Percentiles rank a stretch among this genome's conserved stretches.
phyloP scores from a whole-genome alignment of 2,797 vertebrate species.

The Pseudochromis fuscus region DNA sequence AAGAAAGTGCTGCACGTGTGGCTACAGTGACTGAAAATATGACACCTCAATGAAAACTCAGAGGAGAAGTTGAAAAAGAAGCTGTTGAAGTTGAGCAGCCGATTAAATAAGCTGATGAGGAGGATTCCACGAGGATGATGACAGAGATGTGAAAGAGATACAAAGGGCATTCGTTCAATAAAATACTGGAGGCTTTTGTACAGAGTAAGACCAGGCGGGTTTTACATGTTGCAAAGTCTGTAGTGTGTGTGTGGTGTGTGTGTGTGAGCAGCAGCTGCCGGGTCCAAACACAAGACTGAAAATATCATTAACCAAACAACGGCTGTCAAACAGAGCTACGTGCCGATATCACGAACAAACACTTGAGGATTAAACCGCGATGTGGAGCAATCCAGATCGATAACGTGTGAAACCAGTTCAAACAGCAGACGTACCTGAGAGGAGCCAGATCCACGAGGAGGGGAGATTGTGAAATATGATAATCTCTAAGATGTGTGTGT shows the following conservation, averaged over 20 bases:
- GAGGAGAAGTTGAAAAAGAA: slow-evolving; percentile 15
- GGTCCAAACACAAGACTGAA: slow-evolving; percentile 50
- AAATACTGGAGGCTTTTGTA: slow-evolving; percentile 33
- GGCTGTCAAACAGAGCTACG: slow-evolving; percentile 52
- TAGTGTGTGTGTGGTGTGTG: neutral
- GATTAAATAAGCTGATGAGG: slow-evolving; percentile 43
- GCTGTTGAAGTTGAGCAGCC: neutral
- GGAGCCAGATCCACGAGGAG: slow-evolving; percentile 33
- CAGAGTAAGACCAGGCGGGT: slow-evolving; percentile 20
- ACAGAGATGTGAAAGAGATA: slow-evolving; percentile 60
- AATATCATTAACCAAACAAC: slow-evolving; percentile 61
- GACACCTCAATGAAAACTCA: slow-evolving; percentile 18
- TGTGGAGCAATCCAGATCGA: slow-evolving; percentile 43
- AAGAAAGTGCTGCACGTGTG: neutral
- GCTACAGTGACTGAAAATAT: neutral
- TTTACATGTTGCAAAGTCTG: slow-evolving; percentile 26
- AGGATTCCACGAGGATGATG: slow-evolving; percentile 50
- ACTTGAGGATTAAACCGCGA: slow-evolving; percentile 40
- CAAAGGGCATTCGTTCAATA: slow-evolving; percentile 44
- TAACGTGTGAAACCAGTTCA: slow-evolving; percentile 45
- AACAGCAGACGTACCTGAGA: slow-evolving; percentile 49
- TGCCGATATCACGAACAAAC: slow-evolving; percentile 46
- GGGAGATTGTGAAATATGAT: slow-evolving; percentile 45
- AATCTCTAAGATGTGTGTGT: slow-evolving; percentile 31
- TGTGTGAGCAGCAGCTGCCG: slow-evolving; percentile 39